Percentiles rank a stretch among this genome's conserved stretches.
These are phyloP conservation scores for Odontesthes bonariensis DNA, from an alignment of 2,113 vertebrate species.

Conservation along the genomic window DNA sequence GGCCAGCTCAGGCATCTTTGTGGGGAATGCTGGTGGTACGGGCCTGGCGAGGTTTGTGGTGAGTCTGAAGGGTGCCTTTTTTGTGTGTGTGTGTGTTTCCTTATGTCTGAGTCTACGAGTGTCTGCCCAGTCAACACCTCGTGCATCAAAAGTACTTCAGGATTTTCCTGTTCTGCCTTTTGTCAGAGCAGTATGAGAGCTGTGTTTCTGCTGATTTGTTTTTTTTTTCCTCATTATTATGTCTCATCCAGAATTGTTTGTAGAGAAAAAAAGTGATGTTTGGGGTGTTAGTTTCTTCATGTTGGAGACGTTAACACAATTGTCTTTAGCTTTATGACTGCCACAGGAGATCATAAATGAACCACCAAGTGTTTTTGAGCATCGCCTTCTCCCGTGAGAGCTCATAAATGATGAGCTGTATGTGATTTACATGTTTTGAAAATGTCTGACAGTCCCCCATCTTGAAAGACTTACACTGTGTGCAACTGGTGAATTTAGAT, in stretches of 20 bases:
- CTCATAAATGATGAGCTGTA: slow-evolving; percentile 54
- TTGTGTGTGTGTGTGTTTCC: neutral
- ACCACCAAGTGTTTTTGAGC: slow-evolving; percentile 44
- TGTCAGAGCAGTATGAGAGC: neutral
- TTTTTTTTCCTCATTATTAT: no score
- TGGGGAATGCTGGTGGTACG: slow-evolving; percentile 92
- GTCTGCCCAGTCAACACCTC: neutral
- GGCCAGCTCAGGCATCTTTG: slow-evolving; percentile 92
- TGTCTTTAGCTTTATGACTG: slow-evolving; percentile 31
- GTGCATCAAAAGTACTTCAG: fast-evolving
- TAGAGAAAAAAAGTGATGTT: slow-evolving; percentile 39
- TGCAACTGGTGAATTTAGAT: neutral
- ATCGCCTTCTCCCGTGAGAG: slow-evolving; percentile 31
- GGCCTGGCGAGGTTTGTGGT: slow-evolving; percentile 91
- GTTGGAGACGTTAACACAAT: slow-evolving; percentile 47
- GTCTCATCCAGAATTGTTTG: neutral
- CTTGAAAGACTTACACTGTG: slow-evolving; percentile 7
- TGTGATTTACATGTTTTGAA: slow-evolving; percentile 53
- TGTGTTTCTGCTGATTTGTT: neutral
- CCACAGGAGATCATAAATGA: slow-evolving; percentile 36
- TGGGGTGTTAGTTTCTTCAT: slow-evolving; percentile 14
- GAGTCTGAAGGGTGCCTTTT: slow-evolving; percentile 69
- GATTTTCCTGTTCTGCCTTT: neutral
- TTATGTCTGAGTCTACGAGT: neutral
- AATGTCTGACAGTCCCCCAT: slow-evolving; percentile 23